Conservation (phyloP, 2,888 invertebrate species). For the Drosophila crucigera region DNA sequence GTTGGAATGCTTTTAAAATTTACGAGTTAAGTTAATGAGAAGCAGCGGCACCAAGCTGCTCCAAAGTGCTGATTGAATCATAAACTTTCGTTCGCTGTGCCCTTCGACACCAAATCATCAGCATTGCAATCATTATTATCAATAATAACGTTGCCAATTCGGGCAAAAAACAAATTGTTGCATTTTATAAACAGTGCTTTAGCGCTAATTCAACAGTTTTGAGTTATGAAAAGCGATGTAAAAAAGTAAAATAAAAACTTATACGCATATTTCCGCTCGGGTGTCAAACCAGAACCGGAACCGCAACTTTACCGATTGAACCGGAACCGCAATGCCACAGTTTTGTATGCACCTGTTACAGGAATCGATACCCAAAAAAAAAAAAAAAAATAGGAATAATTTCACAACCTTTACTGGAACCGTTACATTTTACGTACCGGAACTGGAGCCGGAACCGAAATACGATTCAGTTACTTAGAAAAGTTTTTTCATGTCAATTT, state of each 20-base stretch:
- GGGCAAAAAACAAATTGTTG: slow-evolving; percentile 14
- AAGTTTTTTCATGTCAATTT: not conserved
- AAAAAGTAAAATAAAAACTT: not conserved
- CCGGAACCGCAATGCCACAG: not conserved
- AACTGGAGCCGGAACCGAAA: not conserved
- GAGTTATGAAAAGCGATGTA: not conserved
- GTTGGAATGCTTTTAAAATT: slow-evolving; percentile 55
- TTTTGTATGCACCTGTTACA: not conserved
- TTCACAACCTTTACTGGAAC: not conserved
- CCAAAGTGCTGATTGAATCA: slow-evolving; percentile 58
- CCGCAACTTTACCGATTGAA: not conserved
- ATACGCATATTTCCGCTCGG: not conserved
- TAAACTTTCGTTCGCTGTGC: slow-evolving; percentile 28
- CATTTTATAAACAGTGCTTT: not conserved
- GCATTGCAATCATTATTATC: not conserved
- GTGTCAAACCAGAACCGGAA: not conserved
- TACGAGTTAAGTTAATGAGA: slow-evolving; percentile 60
- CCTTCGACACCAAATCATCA: not conserved
- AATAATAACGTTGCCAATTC: slow-evolving; percentile 20
- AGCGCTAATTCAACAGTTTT: not conserved
- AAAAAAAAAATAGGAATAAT: not conserved
- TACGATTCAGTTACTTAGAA: not conserved
- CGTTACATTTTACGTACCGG: not conserved
- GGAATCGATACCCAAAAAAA: not conserved
- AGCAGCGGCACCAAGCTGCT: slow-evolving; percentile 48